Base-by-base conservation (phyloP, 2,797 vertebrate species). In the Pangasius mekongensis region DNA sequence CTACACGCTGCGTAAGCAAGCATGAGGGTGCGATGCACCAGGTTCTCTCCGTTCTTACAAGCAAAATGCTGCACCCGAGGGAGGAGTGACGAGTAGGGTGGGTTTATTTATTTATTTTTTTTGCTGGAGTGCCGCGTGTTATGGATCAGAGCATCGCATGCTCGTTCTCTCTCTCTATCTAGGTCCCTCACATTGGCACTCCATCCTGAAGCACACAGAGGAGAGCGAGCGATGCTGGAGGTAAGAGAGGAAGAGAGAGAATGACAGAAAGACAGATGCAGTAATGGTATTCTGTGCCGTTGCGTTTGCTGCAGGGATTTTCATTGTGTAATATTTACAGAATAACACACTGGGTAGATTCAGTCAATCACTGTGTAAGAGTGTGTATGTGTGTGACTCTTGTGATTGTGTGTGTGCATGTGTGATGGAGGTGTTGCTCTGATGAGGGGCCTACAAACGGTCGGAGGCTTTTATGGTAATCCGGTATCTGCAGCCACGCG, bases 361-460 rank as follows among this genome's bases (percentile, higher is more conserved):
- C n/a, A 24, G 36, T 82, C 2, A 27, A 43, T 43, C 58, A n/a
- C 11, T 43, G 81, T 22, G 20, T 58, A 9, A 24, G 49, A n/a
- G 43, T 18, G 47, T 89, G 90, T 18, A 87, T 88, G 81, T 84
- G 66, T 80, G 73, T 86, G 33, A 71, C 8, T 36, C 67, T 71
- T 77, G 74, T 10, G 39, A 58, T 56, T 62, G 86, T 67, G 67
- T 47, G 83, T 83, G 89, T 87, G 90, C 89, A 64, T 67, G 84
- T 85, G 30, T 83, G 64, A 78, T 76, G 52, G 24, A 86, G 27
- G 39, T 66, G 81, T 39, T 64, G 39, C 36, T 54, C 36, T 64
- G 39, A 62, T 64, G 58, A 64, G 2, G 49, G 82, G 60, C 82
- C 82, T 66, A 49, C 58, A 20, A 10, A 47, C 16, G 16, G 24